Base-by-base conservation (phyloP, 2,797 vertebrate species). In the Sebastes baramenuke region DNA sequence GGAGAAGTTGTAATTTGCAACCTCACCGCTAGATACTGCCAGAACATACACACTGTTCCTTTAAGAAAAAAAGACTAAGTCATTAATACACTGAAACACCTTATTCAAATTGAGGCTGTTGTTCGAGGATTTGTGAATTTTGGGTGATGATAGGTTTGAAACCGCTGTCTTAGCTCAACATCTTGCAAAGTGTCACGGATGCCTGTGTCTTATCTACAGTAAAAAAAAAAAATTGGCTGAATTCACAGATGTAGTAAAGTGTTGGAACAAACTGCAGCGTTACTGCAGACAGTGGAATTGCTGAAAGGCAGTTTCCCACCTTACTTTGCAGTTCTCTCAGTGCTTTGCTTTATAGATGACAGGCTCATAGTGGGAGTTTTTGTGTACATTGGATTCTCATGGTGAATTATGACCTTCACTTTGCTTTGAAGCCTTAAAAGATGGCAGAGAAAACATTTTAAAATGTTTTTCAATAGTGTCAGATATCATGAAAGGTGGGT, bases 241-340 rank as follows among this genome's bases (percentile, higher is more conserved):
- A 77, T 74, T 66, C 80, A 66, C 67, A 75, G 68, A 79, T 66
- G 56, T 60, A 49, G 14, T 20, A 20, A 62, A 73, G 67, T 60
- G 61, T 72, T 38, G n/a, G 34, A 76, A 49, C 61, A 42, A 60
- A 59, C 32, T 64, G 62, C 55, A 69, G 69, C 30, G 18, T 66
- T 25, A 34, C 13, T 22, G 61, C 56, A 69, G 66, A 25, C 64
- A 36, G 30, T 5, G 11, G 54, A 80, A 75, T 71, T 34, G 69
- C 69, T 78, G 64, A 67, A 65, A 60, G 42, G 60, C 61, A 7
- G 12, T 81, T 67, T 61, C 64, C 32, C 55, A 74, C 12, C 75
- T 72, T 56, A 32, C 67, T 68, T 65, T 81, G 46, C 67, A 74
- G 52, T 78, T 75, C 38, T 72, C 56, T 75, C 29, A 46, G 1